Evolutionary conservation across 1,140 invertebrate species (phyloP), one percentile per base, ranked within the genome.

Genomic region (Zaprionus kolodkinae): DNA sequence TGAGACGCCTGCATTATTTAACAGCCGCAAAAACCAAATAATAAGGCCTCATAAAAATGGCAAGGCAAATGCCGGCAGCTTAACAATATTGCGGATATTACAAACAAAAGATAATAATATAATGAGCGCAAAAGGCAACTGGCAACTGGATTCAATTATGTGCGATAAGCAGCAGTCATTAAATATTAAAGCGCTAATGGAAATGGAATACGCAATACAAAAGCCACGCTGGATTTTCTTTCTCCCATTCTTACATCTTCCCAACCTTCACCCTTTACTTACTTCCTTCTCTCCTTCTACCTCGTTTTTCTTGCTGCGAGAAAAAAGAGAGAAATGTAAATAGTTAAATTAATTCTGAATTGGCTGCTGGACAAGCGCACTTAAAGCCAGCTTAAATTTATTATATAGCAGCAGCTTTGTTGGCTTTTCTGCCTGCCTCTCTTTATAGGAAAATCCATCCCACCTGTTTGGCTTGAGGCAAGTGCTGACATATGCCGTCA

Each of bases 71-170:
- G 68, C 45, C 55, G 68, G 36, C 73, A 48, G 61, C 73, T 67
- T 63, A 76, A 66, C 84, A 71, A 80, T 81, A 88, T 80, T 75
- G 78, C 73, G 64, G 71, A 78, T 80, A 84, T 89, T 78, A 75
- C 80, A 88, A 87, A 87, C 84, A 88, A 88, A 87, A 87, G 85
- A 87, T 87, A 89, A 87, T 87, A 83, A 81, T 71, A 89, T 88
- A 88, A 87, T 87, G 84, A 87, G 84, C 80, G 72, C 30, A 72
- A 72, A 78, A 76, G 84, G 82, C 78, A 35, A 87, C n/a, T n/a
- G 70, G 76, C 54, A 75, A 68, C 65, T 70, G 73, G 63, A 88
- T 87, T 89, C 84, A 87, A 87, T 88, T 87, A 87, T 88, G 80
- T 80, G 74, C 84, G 85, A 84, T 87, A 87, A 87, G 88, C 85